Evolutionary conservation across 1,140 invertebrate species (phyloP), one percentile per base, ranked within the genome.

Genomic region (Ceratina australensis): DNA sequence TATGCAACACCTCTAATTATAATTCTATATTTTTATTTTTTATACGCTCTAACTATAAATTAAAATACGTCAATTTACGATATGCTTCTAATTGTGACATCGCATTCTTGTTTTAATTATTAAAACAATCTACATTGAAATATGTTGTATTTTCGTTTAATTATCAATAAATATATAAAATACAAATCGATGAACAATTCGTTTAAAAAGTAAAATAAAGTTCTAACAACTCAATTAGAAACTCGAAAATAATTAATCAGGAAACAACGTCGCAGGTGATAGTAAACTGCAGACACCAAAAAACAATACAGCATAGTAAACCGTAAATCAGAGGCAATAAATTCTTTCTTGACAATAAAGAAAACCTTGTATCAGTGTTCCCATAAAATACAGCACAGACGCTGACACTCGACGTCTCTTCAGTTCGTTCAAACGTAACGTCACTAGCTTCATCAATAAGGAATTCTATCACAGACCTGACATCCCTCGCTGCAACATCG

Each of bases 271-370:
- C 80, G 28, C 83, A 86, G 10, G 10, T 61, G 12, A 88, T 83
- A 12, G 82, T 87, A 54, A 84, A 86, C 47, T 87, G 82, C 16
- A 89, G 76, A 42, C 76, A 88, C 79, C 82, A 87, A 42, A 88
- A 89, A 5, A 90, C 77, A 22, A 90, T 12, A n/a, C 72, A 82
- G 65, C 83, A 90, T 18, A 90, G 10, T 4, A 82, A 26, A 10
- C 80, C 81, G 20, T 87, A 89, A 54, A 89, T 12, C 15, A 90
- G 26, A 13, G 76, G 59, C 16, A 89, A 28, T 49, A 87, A 33
- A 68, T 67, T 84, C 15, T 83, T 67, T 24, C 78, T 75, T 1
- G 83, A 80, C 0, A 86, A 49, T 4, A 76, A 20, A 1, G 60
- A 72, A 28, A 52, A 64, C 15, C 16, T 10, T 20, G 7, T 2